Evolutionary conservation across 2,113 vertebrate genomes (phyloP).

Genomic region (Fulmarus glacialis): DNA sequence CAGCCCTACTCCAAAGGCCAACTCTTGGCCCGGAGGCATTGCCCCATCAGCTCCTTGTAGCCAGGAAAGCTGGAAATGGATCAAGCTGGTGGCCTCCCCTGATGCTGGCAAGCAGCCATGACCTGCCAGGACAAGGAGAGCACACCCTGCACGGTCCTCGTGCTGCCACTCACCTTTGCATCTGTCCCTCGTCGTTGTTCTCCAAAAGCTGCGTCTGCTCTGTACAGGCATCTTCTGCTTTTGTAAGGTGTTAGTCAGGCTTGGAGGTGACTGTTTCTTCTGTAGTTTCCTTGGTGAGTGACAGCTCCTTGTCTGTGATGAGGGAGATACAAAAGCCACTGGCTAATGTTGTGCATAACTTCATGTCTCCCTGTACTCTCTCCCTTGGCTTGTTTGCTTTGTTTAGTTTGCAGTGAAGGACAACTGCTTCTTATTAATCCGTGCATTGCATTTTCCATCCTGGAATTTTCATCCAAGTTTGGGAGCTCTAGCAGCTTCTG

Average conservation of each 20-base stretch:
- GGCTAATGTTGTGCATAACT: not conserved
- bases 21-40: not conserved
- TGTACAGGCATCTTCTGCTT: not conserved
- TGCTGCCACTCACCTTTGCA: not conserved
- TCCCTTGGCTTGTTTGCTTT: not conserved
- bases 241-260: not conserved
- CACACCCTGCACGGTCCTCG: not conserved
- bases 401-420: not conserved
- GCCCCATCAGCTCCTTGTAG: not conserved
- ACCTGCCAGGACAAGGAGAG: not conserved
- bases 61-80: not conserved
- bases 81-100: not conserved
- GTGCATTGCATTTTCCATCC: not conserved
- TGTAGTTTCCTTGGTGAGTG: not conserved
- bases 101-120: not conserved
- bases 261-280: not conserved
- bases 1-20: not conserved
- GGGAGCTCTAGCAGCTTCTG: not conserved
- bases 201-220: not conserved
- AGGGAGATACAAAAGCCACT: not conserved
- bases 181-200: not conserved
- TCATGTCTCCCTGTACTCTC: not conserved
- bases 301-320: not conserved
- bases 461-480: not conserved
- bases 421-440: not conserved